These are phyloP conservation scores for Coracopsis vasa DNA, from an alignment of 2,113 vertebrate species.

Conservation along the genomic window DNA sequence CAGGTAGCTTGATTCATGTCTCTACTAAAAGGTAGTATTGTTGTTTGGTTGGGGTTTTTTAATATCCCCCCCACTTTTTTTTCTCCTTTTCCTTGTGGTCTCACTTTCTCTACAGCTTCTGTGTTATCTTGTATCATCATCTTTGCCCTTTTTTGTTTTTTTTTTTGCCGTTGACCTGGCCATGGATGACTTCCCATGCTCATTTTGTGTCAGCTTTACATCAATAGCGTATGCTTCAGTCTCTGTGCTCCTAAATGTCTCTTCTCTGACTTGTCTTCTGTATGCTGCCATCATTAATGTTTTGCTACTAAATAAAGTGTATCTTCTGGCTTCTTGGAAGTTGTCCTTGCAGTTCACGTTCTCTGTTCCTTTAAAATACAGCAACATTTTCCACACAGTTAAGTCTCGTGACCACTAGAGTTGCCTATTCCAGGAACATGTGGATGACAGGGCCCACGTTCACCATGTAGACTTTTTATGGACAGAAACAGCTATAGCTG, in stretches of 20 bases:
- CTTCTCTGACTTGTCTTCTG: background rate
- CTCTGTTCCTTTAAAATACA: background rate
- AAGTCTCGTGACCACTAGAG: background rate
- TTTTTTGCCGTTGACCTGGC: background rate
- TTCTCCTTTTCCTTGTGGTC: background rate
- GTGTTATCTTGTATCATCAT: background rate
- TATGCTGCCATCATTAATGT: background rate
- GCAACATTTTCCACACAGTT: fast-evolving
- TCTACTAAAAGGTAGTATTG: background rate
- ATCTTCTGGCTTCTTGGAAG: background rate
- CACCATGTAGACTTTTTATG: background rate
- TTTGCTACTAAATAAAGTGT: background rate
- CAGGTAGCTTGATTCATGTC: background rate
- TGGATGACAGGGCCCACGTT: background rate
- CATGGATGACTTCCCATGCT: background rate
- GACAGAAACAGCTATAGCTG: background rate
- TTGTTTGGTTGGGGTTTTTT: background rate
- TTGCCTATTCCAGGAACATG: background rate
- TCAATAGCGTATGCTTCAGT: background rate
- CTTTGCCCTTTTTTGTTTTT: background rate
- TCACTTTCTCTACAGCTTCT: background rate
- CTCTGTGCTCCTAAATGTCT: background rate
- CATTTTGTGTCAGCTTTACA: background rate
- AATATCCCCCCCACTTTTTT: too few relatives aligned
- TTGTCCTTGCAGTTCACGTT: background rate